phyloP scores from a whole-genome alignment of 2,888 invertebrate genomes.

The Onthophagus sagittarius region DNA sequence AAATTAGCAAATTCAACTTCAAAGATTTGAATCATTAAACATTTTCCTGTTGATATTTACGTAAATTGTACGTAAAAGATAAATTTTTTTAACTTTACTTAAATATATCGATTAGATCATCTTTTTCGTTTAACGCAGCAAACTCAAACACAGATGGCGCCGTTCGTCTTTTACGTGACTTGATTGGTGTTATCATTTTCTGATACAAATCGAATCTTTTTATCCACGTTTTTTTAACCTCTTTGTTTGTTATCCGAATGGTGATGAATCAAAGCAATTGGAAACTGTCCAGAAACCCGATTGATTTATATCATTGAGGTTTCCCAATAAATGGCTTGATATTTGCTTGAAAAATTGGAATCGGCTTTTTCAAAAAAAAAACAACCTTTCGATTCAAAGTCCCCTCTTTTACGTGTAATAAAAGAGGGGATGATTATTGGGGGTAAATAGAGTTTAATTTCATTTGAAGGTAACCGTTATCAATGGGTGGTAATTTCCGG shows the following conservation, averaged over 20 bases:
- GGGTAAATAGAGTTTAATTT: neutral
- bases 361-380: no score
- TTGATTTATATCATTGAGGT: neutral
- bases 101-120: no score
- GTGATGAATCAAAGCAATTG: neutral
- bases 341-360: neutral
- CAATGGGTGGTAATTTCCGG: neutral
- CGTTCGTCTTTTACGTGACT: neutral
- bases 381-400: no score
- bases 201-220: neutral
- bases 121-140: no score
- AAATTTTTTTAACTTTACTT: no score
- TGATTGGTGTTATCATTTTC: neutral
- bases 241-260: neutral
- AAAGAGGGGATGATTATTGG: neutral
- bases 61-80: no score
- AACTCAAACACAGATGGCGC: neutral
- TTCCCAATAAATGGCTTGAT: neutral
- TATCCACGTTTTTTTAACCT: neutral
- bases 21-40: no score
- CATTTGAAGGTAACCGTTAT: neutral
- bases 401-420: no score
- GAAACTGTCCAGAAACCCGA: neutral
- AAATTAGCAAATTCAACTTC: no score
- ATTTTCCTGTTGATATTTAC: no score